These are phyloP conservation scores for Sinotaia quadrata DNA, from an alignment of 2,888 invertebrate species.

Conservation along the genomic window DNA sequence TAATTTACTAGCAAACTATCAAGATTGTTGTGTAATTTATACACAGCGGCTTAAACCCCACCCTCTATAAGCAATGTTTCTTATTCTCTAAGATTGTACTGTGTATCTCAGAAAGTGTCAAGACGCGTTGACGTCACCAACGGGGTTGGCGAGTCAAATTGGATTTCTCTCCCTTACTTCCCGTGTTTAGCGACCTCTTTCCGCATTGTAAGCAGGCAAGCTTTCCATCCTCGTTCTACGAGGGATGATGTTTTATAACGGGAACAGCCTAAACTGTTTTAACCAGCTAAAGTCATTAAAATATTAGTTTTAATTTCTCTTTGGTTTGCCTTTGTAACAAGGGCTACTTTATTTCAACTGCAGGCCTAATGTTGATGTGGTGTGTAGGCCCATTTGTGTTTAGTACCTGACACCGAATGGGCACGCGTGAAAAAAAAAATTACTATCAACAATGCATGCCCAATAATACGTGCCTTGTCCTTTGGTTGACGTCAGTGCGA, in stretches of 20 bases:
- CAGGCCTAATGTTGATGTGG: neutral
- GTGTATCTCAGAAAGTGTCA: conserved; percentile 29
- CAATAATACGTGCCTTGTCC: conserved; percentile 67
- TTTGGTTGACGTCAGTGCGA: conserved; percentile 67
- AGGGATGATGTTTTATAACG: conserved; percentile 67
- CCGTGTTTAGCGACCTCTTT: conserved; percentile 38
- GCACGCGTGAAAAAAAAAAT: conserved; percentile 38
- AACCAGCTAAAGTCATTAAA: neutral
- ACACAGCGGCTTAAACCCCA: too few relatives aligned
- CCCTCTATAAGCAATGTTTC: too few relatives aligned
- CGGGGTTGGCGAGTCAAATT: conserved; percentile 36
- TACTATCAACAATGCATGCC: conserved; percentile 63
- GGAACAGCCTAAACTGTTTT: conserved; percentile 62
- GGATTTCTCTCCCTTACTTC: conserved; percentile 42
- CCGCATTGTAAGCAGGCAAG: conserved; percentile 28
- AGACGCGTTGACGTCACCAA: conserved; percentile 39
- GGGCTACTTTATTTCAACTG: neutral
- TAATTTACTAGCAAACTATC: too few relatives aligned
- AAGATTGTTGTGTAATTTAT: too few relatives aligned
- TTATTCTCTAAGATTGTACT: too few relatives aligned
- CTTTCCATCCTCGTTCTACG: conserved; percentile 35
- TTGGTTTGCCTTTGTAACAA: neutral
- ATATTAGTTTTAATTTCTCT: neutral
- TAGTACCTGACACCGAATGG: conserved; percentile 41
- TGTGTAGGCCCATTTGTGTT: conserved; percentile 17